Conservation (phyloP, 92 coral and sea anemone genomes). For the Bergia puertoricense region DNA sequence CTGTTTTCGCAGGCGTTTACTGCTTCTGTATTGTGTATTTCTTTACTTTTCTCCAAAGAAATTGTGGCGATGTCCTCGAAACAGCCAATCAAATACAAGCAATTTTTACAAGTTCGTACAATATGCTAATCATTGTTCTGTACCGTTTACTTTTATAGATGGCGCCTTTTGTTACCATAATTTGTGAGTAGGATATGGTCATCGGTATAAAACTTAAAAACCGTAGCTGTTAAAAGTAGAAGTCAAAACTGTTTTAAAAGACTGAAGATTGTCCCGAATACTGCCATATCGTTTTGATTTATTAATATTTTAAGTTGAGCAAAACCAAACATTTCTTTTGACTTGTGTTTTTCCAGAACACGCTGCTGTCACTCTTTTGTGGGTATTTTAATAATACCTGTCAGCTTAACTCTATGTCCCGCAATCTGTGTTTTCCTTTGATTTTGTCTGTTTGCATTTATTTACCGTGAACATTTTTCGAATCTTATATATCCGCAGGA, state of each 20-base stretch:
- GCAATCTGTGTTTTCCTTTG: slow-evolving; percentile 67
- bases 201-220: neutral
- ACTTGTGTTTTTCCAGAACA: slow-evolving; percentile 50
- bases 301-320: slow-evolving; percentile 9
- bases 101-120: slow-evolving; percentile 24
- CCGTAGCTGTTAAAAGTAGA: neutral
- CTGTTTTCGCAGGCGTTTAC: slow-evolving; percentile 4
- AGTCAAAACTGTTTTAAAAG: neutral
- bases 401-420: slow-evolving; percentile 68
- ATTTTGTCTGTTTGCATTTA: slow-evolving; percentile 74
- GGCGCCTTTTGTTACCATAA: neutral
- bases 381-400: slow-evolving; percentile 76
- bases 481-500: slow-evolving; percentile 43
- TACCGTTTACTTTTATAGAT: neutral
- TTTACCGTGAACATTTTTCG: slow-evolving; percentile 44
- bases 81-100: slow-evolving; percentile 24
- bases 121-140: slow-evolving; percentile 21
- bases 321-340: slow-evolving; percentile 56
- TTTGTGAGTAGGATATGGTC: neutral
- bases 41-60: slow-evolving; percentile 33
- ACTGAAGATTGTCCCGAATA: neutral
- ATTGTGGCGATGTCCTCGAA: slow-evolving; percentile 19
- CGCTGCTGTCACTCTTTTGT: slow-evolving; percentile 74
- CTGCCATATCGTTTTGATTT: neutral
- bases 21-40: neutral